Evolutionary conservation across 2,797 vertebrate species (phyloP), one percentile per base, ranked within the genome.

Genomic region (Gymnothorax javanicus): DNA sequence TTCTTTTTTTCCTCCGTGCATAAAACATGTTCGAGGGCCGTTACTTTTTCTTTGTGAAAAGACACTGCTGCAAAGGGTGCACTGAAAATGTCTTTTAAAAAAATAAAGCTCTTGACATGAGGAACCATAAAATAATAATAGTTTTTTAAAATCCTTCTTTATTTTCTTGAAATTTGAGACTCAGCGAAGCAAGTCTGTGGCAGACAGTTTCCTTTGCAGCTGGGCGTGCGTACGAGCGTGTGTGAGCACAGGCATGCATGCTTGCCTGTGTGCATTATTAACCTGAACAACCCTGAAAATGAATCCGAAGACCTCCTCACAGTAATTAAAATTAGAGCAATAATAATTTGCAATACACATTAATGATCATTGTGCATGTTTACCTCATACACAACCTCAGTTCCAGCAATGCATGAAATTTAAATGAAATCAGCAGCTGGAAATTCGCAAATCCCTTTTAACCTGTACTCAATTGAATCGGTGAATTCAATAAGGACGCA

Each of bases 81-180:
- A 77, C 52, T 77, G 73, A 77, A 50, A 77, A n/a, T 77, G 9
- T 5, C 8, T 75, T 43, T 77, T 77, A 20, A 15, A 64, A 64
- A 52, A 50, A 50, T 50, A 52, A 50, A 17, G 43, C 73, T 77
- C 43, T 77, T 77, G 60, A 54, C 77, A 4, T 25, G 54, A 59
- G 20, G 23, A 83, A 83, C 54, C 15, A 57, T 23, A 82, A 82
- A 54, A 56, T 12, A 64, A 64, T 82, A 15, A 5, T 23, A 81
- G 58, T 50, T 50, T 64, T 86, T 86, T 82, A 56, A n/a, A 86
- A 25, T 81, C 15, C 25, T 33, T 20, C 52, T 77, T 77, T 17
- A 50, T 77, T 50, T 77, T 77, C 43, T 6, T 50, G 20, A 17
- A 52, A 77, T 50, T 27, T 33, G 69, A 73, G 25, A n/a, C 27